These are phyloP conservation scores for Nothoprocta perdicaria DNA, from an alignment of 2,113 vertebrate genomes.

Conservation along the genomic window DNA sequence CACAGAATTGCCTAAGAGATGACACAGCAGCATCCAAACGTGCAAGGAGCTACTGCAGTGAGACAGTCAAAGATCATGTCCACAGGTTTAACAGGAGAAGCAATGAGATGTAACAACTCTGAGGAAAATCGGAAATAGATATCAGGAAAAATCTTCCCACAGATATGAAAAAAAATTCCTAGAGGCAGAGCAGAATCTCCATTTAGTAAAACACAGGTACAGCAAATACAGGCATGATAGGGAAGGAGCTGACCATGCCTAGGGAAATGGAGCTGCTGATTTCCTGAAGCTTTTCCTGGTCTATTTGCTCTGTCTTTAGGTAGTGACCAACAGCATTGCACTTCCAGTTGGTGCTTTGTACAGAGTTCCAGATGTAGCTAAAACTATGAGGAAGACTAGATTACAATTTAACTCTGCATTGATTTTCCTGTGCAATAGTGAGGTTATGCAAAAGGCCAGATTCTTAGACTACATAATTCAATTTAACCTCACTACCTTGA, in stretches of 20 bases:
- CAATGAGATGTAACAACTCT: neutral
- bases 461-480: constrained; percentile 58
- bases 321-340: neutral
- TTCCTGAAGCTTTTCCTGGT: neutral
- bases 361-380: neutral
- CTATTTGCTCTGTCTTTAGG: neutral
- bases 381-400: neutral
- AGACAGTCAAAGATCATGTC: neutral
- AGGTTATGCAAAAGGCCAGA: constrained; percentile 49
- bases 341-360: neutral
- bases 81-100: neutral
- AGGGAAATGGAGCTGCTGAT: neutral
- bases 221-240: neutral
- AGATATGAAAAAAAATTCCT: neutral
- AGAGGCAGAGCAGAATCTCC: neutral
- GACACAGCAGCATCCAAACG: neutral
- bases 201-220: neutral
- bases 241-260: neutral
- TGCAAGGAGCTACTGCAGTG: neutral
- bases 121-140: neutral
- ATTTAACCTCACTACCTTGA: constrained; percentile 57
- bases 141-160: neutral
- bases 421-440: constrained; percentile 1
- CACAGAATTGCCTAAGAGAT: neutral
- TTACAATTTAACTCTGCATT: neutral